Evolutionary conservation across 2,888 invertebrate genomes (phyloP).

Genomic region (Cloeon dipterum): DNA sequence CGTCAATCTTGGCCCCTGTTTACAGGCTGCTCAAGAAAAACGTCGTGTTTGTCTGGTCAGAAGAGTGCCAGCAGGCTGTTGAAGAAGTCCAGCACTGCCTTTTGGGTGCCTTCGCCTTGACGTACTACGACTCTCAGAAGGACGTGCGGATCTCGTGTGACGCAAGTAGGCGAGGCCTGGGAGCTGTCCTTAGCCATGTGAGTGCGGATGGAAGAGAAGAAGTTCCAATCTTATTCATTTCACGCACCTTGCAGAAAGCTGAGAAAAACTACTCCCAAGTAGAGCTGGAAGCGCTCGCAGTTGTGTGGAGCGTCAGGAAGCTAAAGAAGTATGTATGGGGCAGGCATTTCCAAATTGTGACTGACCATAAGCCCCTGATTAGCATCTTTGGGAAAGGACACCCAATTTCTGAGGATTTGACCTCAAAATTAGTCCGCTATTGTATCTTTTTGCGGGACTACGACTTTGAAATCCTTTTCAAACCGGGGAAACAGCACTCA

Average conservation of each 20-base stretch:
- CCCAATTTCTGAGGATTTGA: not conserved
- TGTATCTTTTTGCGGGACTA: not conserved
- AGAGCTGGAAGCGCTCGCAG: constrained; percentile 11
- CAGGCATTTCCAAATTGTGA: constrained; percentile 12
- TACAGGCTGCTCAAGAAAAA: not conserved
- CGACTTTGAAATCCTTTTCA: not conserved
- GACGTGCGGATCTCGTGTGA: constrained; percentile 11
- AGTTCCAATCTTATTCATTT: too few relatives aligned
- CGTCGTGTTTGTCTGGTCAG: not conserved
- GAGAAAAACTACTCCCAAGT: constrained; percentile 9
- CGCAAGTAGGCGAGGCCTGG: constrained; percentile 10
- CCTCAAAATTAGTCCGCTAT: not conserved
- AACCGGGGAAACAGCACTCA: not conserved
- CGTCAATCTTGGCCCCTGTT: too few relatives aligned
- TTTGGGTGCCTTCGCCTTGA: too few relatives aligned
- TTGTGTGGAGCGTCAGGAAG: constrained; percentile 12
- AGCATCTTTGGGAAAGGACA: constrained; percentile 14
- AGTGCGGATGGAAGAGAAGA: constrained; percentile 11
- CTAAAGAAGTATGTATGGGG: constrained; percentile 11
- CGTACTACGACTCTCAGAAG: constrained; percentile 12
- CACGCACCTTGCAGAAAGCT: too few relatives aligned
- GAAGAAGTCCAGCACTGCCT: not conserved
- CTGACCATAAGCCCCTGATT: constrained; percentile 17
- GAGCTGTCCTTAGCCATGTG: constrained; percentile 11
- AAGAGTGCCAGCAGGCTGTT: not conserved